Percentiles rank a stretch among this genome's conserved stretches.
These are phyloP conservation scores for Astyanax mexicanus DNA, from an alignment of 2,797 vertebrate genomes.

Conservation along the genomic window DNA sequence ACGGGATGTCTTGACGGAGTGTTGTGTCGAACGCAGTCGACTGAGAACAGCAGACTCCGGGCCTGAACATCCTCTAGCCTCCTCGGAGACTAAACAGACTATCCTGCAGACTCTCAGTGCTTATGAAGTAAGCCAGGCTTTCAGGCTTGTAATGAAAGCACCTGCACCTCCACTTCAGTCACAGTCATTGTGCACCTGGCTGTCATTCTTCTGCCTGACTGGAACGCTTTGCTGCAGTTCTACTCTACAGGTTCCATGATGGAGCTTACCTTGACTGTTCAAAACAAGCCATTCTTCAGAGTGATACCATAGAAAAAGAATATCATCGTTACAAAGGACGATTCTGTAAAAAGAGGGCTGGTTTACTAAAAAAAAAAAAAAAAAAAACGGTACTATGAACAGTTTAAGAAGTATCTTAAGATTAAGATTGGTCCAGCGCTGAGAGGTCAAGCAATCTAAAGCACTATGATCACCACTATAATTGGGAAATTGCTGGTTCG, in stretches of 20 bases:
- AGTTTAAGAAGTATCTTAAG: no score
- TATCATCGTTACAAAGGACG: no score
- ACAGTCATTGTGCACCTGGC: background rate
- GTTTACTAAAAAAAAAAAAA: no score
- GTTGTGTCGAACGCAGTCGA: background rate
- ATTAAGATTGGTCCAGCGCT: no score
- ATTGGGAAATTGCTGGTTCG: no score
- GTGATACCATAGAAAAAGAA: no score
- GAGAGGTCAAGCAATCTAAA: no score
- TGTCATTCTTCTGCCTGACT: slow-evolving; percentile 4
- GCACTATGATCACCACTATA: no score
- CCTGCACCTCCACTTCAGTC: background rate
- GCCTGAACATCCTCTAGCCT: background rate
- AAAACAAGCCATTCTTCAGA: no score
- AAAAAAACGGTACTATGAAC: no score
- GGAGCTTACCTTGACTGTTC: background rate
- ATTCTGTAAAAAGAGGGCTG: no score
- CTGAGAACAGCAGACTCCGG: slow-evolving; percentile 13
- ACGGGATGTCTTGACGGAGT: slow-evolving; percentile 36
- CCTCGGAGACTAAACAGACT: slow-evolving; percentile 6
- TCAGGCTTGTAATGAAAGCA: slow-evolving; percentile 2
- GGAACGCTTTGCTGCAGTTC: background rate
- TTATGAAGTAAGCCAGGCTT: background rate
- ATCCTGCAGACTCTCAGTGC: background rate
- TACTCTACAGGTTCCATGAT: background rate